Conservation (phyloP, 2,888 invertebrate genomes). For the Ypsolopha sequella region DNA sequence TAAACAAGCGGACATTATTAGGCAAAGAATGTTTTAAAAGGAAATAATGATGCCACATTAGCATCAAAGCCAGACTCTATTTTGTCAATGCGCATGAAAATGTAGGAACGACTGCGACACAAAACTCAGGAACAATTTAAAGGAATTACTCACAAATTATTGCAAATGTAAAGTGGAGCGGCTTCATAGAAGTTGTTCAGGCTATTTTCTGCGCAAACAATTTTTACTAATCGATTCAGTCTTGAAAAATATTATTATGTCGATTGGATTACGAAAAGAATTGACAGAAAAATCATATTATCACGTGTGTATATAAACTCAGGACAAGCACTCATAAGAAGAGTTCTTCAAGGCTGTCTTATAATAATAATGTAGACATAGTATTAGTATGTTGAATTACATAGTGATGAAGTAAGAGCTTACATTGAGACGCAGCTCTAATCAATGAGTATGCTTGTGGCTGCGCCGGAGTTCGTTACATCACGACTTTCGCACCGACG, state of each 20-base stretch:
- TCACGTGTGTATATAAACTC: too few relatives aligned
- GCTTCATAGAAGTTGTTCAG: neutral
- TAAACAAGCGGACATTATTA: too few relatives aligned
- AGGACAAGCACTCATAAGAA: too few relatives aligned
- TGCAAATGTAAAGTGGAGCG: neutral
- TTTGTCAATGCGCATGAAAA: too few relatives aligned
- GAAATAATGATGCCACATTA: neutral
- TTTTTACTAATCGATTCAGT: neutral
- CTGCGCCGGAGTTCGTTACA: constrained; percentile 33
- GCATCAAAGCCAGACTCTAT: too few relatives aligned
- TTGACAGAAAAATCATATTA: too few relatives aligned
- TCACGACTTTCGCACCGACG: constrained; percentile 55
- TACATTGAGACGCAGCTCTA: constrained; percentile 49
- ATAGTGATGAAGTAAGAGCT: neutral
- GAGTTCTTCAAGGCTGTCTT: too few relatives aligned
- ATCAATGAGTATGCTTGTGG: constrained; percentile 51
- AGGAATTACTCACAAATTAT: neutral
- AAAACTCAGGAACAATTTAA: neutral
- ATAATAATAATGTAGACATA: too few relatives aligned
- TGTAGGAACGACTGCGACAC: too few relatives aligned
- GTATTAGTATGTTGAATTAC: too few relatives aligned
- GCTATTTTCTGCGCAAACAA: neutral
- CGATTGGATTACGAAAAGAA: too few relatives aligned
- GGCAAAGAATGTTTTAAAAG: neutral
- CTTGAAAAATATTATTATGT: too few relatives aligned